phyloP scores from a whole-genome alignment of 2,797 vertebrate genomes.

The Enteromius radiatus region DNA sequence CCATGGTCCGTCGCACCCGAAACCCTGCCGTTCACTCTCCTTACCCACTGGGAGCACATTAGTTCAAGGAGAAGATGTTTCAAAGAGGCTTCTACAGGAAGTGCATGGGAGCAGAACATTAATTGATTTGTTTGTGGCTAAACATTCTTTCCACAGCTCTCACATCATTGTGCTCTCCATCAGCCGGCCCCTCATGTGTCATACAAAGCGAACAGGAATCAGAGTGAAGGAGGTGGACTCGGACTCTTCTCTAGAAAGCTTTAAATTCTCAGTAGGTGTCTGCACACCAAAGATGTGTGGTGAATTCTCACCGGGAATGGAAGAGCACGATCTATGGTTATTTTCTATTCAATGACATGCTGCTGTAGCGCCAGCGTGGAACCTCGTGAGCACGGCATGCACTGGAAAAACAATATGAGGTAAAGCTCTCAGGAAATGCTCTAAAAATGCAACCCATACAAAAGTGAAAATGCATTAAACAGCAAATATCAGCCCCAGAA shows the following conservation, averaged over 20 bases:
- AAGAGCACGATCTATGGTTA: constrained; percentile 2
- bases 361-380: not conserved
- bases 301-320: constrained; percentile 17
- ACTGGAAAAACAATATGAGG: constrained; percentile 17
- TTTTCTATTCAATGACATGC: constrained; percentile 34
- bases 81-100: constrained; percentile 11
- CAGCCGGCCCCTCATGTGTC: not conserved
- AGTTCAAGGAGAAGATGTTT: constrained; percentile 20
- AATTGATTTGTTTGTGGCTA: constrained; percentile 21
- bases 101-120: constrained; percentile 18
- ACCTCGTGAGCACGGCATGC: not conserved
- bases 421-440: constrained; percentile 18
- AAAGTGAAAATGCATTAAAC: constrained; percentile 1
- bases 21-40: not conserved
- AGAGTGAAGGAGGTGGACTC: not conserved
- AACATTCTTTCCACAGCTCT: constrained; percentile 2
- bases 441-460: constrained; percentile 2
- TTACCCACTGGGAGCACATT: not conserved
- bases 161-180: constrained; percentile 3
- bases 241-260: not conserved
- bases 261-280: constrained; percentile 15
- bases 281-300: not conserved
- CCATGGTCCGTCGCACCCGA: not conserved
- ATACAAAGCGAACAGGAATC: not conserved
- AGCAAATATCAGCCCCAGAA: not conserved